These are phyloP conservation scores for Podargus strigoides DNA, from an alignment of 2,797 vertebrate species.

Conservation along the genomic window DNA sequence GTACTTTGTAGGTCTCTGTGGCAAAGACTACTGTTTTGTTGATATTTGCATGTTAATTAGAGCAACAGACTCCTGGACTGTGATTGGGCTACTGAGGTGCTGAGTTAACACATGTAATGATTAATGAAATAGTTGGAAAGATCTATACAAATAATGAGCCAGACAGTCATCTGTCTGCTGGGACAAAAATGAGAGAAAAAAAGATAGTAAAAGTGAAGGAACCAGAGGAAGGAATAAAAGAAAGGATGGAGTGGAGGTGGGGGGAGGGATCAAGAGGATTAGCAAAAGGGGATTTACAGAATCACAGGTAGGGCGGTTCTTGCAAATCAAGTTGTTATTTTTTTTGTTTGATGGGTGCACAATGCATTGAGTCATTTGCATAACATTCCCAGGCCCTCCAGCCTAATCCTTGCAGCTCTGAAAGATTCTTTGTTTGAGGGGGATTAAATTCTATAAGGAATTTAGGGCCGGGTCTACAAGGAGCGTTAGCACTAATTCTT, in stretches of 20 bases:
- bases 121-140: neutral
- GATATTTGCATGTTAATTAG: neutral
- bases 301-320: neutral
- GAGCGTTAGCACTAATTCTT: neutral
- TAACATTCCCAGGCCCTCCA: conserved; percentile 15
- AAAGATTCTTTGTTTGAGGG: neutral
- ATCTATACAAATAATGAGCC: neutral
- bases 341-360: neutral
- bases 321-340: neutral
- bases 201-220: neutral
- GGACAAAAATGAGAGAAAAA: neutral
- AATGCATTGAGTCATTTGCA: neutral
- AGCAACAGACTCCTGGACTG: neutral
- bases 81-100: neutral
- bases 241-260: neutral
- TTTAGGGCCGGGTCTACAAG: neutral
- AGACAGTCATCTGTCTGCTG: neutral
- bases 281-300: neutral
- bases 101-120: neutral
- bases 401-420: neutral
- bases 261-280: neutral
- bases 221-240: neutral
- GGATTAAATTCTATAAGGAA: conserved; percentile 9
- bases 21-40: neutral
- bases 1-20: neutral